Evolutionary conservation across 2,797 vertebrate genomes (phyloP), one percentile per base, ranked within the genome.

Genomic region (Echeneis naucrates): DNA sequence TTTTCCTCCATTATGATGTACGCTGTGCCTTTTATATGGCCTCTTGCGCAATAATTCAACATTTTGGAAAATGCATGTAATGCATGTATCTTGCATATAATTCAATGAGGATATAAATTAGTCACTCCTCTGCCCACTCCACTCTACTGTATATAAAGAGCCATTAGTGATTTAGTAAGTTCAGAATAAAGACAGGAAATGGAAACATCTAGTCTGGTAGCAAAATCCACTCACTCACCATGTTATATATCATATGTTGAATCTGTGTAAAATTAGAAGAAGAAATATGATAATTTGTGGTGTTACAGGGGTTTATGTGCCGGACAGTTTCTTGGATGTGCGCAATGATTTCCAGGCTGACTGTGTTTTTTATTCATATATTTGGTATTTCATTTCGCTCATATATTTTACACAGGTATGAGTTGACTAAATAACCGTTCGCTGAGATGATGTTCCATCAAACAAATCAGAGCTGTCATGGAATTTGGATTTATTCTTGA

Each of bases 401-500:
- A 3, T 30, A 33, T 33, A 33, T 33, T 33, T 61, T 45, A 10
- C 27, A 53, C 17, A 37, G 23, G 32, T 54, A 45, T 8, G 26
- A 53, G 40, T 8, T 11, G 19, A 35, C 12, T 26, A 30, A 11
- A 17, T n/a, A 32, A 51, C 13, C 42, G 27, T 53, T 2, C 13
- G 6, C 17, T 24, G 35, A 1, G 19, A 37, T 4, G 2, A 26
- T n/a, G 53, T 42, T 35, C 1, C 2, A 11, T 61, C 33, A 11
- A 55, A 55, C 24, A 26, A 16, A 27, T 68, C 33, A 2, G 24
- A 54, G 5, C 3, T n/a, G 24, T 35, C 27, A 35, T 38, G n/a
- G n/a, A n/a, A n/a, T n/a, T 63, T 70, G n/a, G n/a, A 58, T 78
- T 44, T 37, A 30, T 48, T 45, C 16, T 50, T 4, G 16, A 38